Evolutionary conservation across 2,797 vertebrate genomes (phyloP).

Genomic region (Philypnodon macrostomus): DNA sequence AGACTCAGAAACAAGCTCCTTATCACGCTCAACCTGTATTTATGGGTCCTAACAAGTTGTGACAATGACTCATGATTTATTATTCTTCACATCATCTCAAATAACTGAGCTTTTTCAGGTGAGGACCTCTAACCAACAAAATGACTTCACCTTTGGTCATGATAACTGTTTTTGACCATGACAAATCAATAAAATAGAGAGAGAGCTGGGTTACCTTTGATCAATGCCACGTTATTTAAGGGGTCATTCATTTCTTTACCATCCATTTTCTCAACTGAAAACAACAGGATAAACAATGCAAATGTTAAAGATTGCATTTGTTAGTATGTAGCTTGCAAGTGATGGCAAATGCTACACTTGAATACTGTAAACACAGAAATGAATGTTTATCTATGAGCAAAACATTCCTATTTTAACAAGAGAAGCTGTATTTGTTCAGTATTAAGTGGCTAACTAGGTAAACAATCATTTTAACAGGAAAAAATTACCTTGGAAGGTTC

Average conservation of each 20-base stretch:
- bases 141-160: conserved; percentile 34
- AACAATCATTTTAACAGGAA: conserved; percentile 14
- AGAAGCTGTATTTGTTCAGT: conserved; percentile 6
- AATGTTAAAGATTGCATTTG: conserved; percentile 10
- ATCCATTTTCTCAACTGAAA: conserved; percentile 74
- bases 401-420: conserved; percentile 12
- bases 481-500: conserved; percentile 84
- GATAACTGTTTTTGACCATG: conserved; percentile 4
- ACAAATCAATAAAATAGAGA: conserved; percentile 6
- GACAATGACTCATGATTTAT: conserved; percentile 52
- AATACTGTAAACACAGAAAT: conserved; percentile 39
- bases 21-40: conserved; percentile 31
- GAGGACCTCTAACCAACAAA: conserved; percentile 15
- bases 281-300: conserved; percentile 15
- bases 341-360: not conserved
- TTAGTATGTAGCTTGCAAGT: not conserved
- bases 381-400: conserved; percentile 31
- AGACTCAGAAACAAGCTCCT: conserved; percentile 37
- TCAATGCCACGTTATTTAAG: conserved; percentile 69
- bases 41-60: conserved; percentile 21
- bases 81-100: not conserved
- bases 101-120: conserved; percentile 20
- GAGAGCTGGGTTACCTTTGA: conserved; percentile 71
- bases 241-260: conserved; percentile 72
- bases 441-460: conserved; percentile 13